phyloP scores from a whole-genome alignment of 2,797 vertebrate genomes.

The Clarias pachynema region DNA sequence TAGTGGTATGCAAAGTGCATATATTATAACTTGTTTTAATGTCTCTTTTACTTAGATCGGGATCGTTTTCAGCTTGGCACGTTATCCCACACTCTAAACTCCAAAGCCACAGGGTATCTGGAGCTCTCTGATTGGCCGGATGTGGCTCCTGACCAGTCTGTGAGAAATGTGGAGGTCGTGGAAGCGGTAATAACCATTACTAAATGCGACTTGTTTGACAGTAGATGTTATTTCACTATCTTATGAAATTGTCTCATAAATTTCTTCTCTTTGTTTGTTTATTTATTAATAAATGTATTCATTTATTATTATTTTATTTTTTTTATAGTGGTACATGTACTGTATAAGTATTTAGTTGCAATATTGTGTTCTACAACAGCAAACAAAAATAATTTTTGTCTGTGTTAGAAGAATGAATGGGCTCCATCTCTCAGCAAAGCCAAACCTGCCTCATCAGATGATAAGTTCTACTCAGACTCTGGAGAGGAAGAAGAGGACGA shows the following conservation, averaged over 20 bases:
- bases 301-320: no score
- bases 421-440: conserved; percentile 72
- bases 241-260: no score
- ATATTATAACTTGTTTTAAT: neutral
- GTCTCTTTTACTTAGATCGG: conserved; percentile 78
- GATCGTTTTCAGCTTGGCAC: conserved; percentile 96
- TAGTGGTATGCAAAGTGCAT: neutral
- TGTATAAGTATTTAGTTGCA: neutral
- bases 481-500: conserved; percentile 79
- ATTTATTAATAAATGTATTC: no score
- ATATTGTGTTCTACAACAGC: neutral
- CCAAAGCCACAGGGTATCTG: conserved; percentile 86
- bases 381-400: neutral
- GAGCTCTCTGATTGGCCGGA: conserved; percentile 93
- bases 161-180: conserved; percentile 89
- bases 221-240: neutral
- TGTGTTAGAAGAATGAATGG: conserved; percentile 81
- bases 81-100: conserved; percentile 91
- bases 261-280: no score
- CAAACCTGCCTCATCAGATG: conserved; percentile 76
- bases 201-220: neutral
- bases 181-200: conserved; percentile 76
- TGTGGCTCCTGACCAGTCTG: conserved; percentile 88
- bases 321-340: neutral
- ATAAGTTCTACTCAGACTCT: conserved; percentile 91